Percentiles rank a stretch among this genome's conserved stretches.
Evolutionary conservation across 2,888 invertebrate genomes (phyloP).

Genomic region (Cantharis lateralis): DNA sequence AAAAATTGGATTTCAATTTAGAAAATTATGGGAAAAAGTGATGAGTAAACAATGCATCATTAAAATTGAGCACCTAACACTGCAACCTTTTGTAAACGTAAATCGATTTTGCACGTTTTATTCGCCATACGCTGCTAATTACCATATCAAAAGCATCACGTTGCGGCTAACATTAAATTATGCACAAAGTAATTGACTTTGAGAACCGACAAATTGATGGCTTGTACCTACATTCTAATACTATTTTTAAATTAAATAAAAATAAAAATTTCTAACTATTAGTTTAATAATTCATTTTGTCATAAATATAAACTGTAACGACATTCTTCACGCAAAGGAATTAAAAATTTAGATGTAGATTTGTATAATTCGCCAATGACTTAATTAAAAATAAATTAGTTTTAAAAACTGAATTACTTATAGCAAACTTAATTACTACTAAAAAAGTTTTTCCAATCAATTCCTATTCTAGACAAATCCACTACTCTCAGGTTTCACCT

Average conservation of each 20-base stretch:
- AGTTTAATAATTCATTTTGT: not conserved
- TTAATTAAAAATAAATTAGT: not conserved
- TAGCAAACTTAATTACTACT: not conserved
- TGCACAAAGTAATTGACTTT: slow-evolving; percentile 42
- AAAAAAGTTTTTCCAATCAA: not conserved
- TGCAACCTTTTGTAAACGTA: not conserved
- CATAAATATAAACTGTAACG: not conserved
- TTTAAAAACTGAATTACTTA: not conserved
- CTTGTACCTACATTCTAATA: slow-evolving; percentile 31
- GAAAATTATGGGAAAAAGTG: not conserved
- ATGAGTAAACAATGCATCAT: not conserved
- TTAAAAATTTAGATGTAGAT: not conserved
- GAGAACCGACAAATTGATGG: slow-evolving; percentile 38
- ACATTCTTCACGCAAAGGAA: not conserved
- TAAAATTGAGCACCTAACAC: not conserved
- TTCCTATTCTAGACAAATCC: not conserved
- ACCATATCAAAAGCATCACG: slow-evolving; percentile 47
- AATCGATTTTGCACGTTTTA: slow-evolving; percentile 28
- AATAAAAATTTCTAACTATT: not conserved
- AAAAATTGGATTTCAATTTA: not conserved
- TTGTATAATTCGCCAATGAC: not conserved
- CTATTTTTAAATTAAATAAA: slow-evolving; percentile 5
- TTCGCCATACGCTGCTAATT: slow-evolving; percentile 44
- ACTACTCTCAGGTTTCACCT: not conserved
- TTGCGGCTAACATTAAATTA: slow-evolving; percentile 44